Percentiles rank a stretch among this genome's conserved stretches.
Evolutionary conservation across 2,113 vertebrate species (phyloP).

Genomic region (Zosterops pallidus): DNA sequence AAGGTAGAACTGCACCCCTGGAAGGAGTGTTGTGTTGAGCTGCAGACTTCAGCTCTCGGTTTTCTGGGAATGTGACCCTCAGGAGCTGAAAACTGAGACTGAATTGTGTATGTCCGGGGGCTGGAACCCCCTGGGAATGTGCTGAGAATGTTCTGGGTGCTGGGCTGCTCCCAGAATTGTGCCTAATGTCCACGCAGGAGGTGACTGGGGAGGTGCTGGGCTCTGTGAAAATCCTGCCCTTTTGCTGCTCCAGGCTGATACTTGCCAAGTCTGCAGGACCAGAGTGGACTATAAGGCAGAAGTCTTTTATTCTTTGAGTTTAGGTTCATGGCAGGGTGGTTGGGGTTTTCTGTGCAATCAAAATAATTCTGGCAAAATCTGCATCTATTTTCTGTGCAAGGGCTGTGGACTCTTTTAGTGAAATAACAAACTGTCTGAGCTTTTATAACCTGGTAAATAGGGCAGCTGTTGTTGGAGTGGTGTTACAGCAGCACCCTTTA

Average conservation of each 20-base stretch:
- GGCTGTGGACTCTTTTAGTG: neutral
- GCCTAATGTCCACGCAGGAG: fast-evolving
- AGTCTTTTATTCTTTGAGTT: neutral
- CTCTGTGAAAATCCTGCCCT: neutral
- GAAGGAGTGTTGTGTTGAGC: neutral
- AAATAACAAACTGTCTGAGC: neutral
- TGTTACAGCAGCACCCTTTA: constrained; percentile 18
- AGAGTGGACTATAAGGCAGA: neutral
- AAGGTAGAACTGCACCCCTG: neutral
- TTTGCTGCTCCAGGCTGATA: neutral
- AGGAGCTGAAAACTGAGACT: neutral
- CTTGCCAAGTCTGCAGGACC: neutral
- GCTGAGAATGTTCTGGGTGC: neutral
- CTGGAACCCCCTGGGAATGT: neutral
- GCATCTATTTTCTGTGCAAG: neutral
- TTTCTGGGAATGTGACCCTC: neutral
- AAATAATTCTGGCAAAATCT: neutral
- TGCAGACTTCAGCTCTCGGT: fast-evolving
- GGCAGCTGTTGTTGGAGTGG: constrained; percentile 49
- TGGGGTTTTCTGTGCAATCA: neutral
- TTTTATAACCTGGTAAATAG: neutral
- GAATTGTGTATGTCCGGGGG: fast-evolving
- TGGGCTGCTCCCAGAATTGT: fast-evolving
- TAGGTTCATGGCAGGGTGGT: neutral
- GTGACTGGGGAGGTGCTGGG: neutral